Base-by-base conservation (phyloP, 2,888 invertebrate genomes). In the Limnephilus rhombicus region DNA sequence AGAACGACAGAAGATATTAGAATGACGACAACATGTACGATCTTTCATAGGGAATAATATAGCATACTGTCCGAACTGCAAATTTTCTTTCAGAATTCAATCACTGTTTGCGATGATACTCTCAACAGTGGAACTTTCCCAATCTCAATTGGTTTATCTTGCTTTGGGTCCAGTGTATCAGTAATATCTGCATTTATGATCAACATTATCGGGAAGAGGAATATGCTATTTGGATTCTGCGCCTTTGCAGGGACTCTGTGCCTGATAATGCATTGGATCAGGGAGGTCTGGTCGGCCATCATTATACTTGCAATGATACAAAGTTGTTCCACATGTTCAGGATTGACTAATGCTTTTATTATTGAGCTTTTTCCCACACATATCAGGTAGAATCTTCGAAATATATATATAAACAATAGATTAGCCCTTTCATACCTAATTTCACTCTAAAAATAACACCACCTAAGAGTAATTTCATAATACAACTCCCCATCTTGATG, bases 321-420 rank as follows among this genome's bases (percentile, higher is more conserved):
- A 7, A 92, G 96, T 0, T 94, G 95, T 93, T 96, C 95, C 0
- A 93, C 96, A 1, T 95, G 94, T 1, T 95, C 96, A 86, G 96
- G 96, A 2, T 95, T 96, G 0, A 94, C 96, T 1, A 96, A 96
- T 93, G 96, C 96, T 0, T 96, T 94, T 94, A 95, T 95, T 85
- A 95, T 96, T 9, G 95, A 95, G 93, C 95, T 96, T 91, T 96
- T 96, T 90, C 96, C 96, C 0, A 96, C 96, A 3, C 94, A 95
- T 94, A 94, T 96, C 87, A 95, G 96, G 96, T 96, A 94, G 31
- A 11, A 37, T 15, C 37, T 7, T 41, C 41, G 41, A 9, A 5
- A 41, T 41, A 45, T 41, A 9, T 45, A 7, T 45, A 45, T 12
- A 11, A 45, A 45, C 12, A 45, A 1, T 45, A 45, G 45, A 45